Evolutionary conservation across 2,888 invertebrate species (phyloP).

Genomic region (Meganola albula): DNA sequence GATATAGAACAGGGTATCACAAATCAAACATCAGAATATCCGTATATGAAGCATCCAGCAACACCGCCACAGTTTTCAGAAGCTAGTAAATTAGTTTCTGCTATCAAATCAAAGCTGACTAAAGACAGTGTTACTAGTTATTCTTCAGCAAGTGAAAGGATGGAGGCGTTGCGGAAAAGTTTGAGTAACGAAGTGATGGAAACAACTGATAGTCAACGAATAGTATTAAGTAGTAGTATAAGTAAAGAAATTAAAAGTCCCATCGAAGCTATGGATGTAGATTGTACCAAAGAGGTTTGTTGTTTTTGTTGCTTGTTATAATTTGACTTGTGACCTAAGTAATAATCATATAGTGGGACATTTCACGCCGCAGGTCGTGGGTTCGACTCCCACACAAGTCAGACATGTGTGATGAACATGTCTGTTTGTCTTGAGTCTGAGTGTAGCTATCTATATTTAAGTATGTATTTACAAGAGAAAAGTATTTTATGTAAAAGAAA

Average conservation of each 20-base stretch:
- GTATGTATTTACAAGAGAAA: no score
- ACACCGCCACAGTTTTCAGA: constrained; percentile 70
- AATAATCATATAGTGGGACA: no score
- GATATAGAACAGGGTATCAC: constrained; percentile 67
- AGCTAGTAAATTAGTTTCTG: constrained; percentile 63
- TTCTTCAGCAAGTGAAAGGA: constrained; percentile 47
- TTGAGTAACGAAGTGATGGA: constrained; percentile 42
- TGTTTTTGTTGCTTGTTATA: constrained; percentile 13
- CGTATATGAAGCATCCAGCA: constrained; percentile 61
- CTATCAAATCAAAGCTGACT: constrained; percentile 63
- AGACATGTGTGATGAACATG: no score
- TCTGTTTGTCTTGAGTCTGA: no score
- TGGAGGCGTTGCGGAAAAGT: constrained; percentile 43
- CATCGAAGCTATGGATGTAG: constrained; percentile 60
- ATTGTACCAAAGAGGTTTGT: constrained; percentile 50
- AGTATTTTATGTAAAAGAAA: no score
- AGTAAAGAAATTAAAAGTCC: constrained; percentile 23
- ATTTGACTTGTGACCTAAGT: constrained; percentile 5
- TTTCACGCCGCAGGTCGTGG: no score
- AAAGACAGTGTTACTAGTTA: constrained; percentile 37
- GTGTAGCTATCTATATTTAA: no score
- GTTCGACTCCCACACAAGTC: no score
- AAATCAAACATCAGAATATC: constrained; percentile 62
- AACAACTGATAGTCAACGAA: constrained; percentile 18
- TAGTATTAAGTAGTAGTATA: constrained; percentile 21